These are phyloP conservation scores for Quadroppia sp. DNA, from an alignment of 2,888 invertebrate species.

Conservation along the genomic window DNA sequence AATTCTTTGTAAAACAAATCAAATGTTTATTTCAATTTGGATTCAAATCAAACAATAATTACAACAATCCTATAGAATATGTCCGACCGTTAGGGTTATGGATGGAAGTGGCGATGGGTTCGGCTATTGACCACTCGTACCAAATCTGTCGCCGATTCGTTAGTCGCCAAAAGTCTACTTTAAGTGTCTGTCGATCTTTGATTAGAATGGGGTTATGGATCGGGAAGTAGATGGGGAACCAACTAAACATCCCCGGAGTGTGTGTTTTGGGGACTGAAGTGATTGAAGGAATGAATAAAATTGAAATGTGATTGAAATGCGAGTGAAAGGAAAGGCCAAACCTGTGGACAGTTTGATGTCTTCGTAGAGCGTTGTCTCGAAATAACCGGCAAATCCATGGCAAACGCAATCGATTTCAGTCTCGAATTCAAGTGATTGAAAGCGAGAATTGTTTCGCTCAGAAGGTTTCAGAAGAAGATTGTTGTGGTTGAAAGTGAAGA, in stretches of 20 bases:
- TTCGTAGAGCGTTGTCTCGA: slow-evolving; percentile 79
- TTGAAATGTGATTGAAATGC: no score
- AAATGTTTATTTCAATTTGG: neutral
- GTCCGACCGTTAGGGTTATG: slow-evolving; percentile 71
- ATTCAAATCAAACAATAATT: neutral
- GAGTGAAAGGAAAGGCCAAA: no score
- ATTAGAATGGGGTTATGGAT: slow-evolving; percentile 68
- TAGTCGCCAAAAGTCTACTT: slow-evolving; percentile 81
- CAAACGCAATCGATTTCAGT: slow-evolving; percentile 71
- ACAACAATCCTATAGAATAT: slow-evolving; percentile 62
- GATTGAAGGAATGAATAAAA: no score
- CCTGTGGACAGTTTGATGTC: slow-evolving; percentile 69
- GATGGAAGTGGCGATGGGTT: slow-evolving; percentile 60
- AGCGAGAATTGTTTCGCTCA: slow-evolving; percentile 67
- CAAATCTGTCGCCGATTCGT: slow-evolving; percentile 76
- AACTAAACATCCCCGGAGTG: slow-evolving; percentile 88
- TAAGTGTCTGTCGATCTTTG: slow-evolving; percentile 65
- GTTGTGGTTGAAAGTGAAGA: slow-evolving; percentile 78
- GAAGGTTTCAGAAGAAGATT: slow-evolving; percentile 47
- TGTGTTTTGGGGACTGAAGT: slow-evolving; percentile 70
- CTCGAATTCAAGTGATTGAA: slow-evolving; percentile 64
- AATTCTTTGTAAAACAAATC: no score
- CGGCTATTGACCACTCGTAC: slow-evolving; percentile 86
- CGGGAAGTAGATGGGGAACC: slow-evolving; percentile 97
- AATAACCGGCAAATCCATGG: slow-evolving; percentile 94